Conservation (phyloP, 2,888 invertebrate genomes). For the Leucoma salicis region DNA sequence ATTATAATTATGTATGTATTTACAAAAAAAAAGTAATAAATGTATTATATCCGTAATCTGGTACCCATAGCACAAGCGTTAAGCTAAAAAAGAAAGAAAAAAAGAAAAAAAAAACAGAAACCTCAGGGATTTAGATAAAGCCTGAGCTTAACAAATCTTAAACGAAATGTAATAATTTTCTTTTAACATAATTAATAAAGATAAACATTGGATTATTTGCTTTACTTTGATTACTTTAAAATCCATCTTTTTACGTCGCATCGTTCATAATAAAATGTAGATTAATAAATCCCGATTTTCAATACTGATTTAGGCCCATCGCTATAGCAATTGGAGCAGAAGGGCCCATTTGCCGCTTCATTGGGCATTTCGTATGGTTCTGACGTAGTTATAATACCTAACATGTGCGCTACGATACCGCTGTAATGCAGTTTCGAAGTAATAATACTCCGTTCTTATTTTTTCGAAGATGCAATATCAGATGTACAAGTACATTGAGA, state of each 20-base stretch:
- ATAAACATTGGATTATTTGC: conserved; percentile 29
- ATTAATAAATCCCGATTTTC: conserved; percentile 57
- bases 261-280: conserved; percentile 52
- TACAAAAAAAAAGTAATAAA: too few species aligned
- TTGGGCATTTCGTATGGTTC: conserved; percentile 58
- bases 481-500: too few species aligned
- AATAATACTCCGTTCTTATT: conserved; percentile 19
- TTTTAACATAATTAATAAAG: conserved; percentile 13
- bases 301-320: conserved; percentile 56
- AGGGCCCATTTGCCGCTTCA: conserved; percentile 73
- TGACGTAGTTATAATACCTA: conserved; percentile 57
- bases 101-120: too few species aligned
- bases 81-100: too few species aligned
- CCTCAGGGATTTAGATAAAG: conserved; percentile 1
- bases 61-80: too few species aligned
- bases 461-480: conserved; percentile 23
- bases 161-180: neutral
- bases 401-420: conserved; percentile 46
- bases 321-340: conserved; percentile 67
- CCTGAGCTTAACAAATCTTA: neutral
- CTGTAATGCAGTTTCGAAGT: conserved; percentile 50
- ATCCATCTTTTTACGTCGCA: conserved; percentile 61
- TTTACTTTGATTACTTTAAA: conserved; percentile 54
- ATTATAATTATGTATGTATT: too few species aligned
- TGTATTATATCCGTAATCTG: too few species aligned